Evolutionary conservation across 1,140 invertebrate species (phyloP), one percentile per base, ranked within the genome.

Genomic region (Leptinotarsa defecta): DNA sequence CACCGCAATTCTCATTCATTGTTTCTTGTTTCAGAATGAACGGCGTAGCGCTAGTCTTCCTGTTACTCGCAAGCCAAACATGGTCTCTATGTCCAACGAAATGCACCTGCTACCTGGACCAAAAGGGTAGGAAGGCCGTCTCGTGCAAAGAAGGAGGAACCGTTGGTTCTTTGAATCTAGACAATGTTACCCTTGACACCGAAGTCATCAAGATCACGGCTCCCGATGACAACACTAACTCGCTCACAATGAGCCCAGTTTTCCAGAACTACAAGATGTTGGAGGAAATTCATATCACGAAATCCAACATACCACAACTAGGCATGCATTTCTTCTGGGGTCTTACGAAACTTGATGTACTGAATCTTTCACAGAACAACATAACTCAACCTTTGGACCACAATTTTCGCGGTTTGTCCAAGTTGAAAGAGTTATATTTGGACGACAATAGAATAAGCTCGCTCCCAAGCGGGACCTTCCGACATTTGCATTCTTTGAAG

Each of bases 401-500:
- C 82, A 97, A 97, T 84, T 96, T 97, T 79, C 86, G 89, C 77
- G 91, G 91, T 6, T 82, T 96, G 71, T 90, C 92, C 71, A 92
- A 90, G 80, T 87, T 97, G 48, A 90, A 91, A 70, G 94, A 96
- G 82, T 88, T 97, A 1, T 95, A 96, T 84, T 86, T 98, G 48
- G 94, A 96, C 82, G 91, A 95, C 83, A 97, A 97, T 84, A 87
- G 90, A 77, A 91, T 92, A 75, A 86, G 89, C 86, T 89, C 88
- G 86, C 92, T 90, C 90, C 92, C 87, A 2, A 94, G 92, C 76
- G 92, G 92, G 71, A 91, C 91, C 11, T 95, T 95, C 85, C 86
- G 90, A 52, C 88, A 92, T 85, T 86, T 94, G 73, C 87, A 86
- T 71, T 89, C 92, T 76, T 84, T 95, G 76, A 89, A 86, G 77